Percentiles rank a stretch among this genome's conserved stretches.
These are phyloP conservation scores for Pelagia noctiluca DNA, from an alignment of 30 jellyfish, hydroid and myxozoan genomes.

Conservation along the genomic window DNA sequence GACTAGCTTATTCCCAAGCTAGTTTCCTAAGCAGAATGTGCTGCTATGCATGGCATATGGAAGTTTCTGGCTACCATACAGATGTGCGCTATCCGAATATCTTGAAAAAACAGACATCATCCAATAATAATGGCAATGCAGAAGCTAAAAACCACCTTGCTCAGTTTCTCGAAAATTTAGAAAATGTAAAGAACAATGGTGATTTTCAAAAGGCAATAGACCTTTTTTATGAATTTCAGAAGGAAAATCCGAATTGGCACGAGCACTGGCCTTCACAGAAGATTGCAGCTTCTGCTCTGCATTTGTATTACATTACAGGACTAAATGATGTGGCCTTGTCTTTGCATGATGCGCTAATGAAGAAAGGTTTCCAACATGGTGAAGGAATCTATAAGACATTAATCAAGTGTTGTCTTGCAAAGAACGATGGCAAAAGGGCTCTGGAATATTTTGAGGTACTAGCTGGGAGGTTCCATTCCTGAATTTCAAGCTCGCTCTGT, in stretches of 20 bases:
- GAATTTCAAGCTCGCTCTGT: no score
- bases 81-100: no score
- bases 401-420: conserved; percentile 39
- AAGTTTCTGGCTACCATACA: no score
- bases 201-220: conserved; percentile 1
- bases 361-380: conserved; percentile 52
- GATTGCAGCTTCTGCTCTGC: conserved; percentile 46
- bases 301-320: conserved; percentile 37
- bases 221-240: conserved; percentile 19
- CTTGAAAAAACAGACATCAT: no score
- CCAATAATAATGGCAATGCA: background rate
- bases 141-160: background rate
- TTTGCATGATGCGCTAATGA: conserved; percentile 9
- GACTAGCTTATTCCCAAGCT: no score
- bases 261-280: conserved; percentile 71
- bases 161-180: conserved; percentile 13
- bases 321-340: background rate
- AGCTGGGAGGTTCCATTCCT: no score
- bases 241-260: conserved; percentile 57
- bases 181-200: conserved; percentile 12
- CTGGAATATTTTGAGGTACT: conserved; percentile 46
- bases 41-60: no score
- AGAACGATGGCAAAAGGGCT: conserved; percentile 8
- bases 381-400: conserved; percentile 62
- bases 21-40: no score